Base-by-base conservation (phyloP, 1,140 invertebrate genomes). In the Chrysoperla carnea region DNA sequence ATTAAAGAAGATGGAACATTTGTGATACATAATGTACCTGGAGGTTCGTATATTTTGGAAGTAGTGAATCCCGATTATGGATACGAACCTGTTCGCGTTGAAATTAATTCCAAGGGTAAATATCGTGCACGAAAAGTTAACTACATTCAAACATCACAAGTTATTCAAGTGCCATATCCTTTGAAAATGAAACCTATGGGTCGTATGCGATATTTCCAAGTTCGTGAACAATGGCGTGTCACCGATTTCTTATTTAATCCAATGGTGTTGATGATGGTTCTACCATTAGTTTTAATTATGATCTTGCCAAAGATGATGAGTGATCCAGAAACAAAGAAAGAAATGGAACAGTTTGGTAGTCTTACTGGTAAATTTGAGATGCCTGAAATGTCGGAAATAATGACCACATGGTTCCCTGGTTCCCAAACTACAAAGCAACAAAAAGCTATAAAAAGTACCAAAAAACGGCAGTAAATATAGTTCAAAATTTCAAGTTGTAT, bases 191-290 rank as follows among this genome's bases (percentile, higher is more conserved):
- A 87, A 55, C 72, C 86, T 5, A 49, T 84, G 29, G 76, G 77
- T 12, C 78, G 76, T 45, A 84, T 82, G 48, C 80, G 82, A 52
- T 98, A 94, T 67, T 98, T 97, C 63, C 89, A 96, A 67, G 64
- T 81, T 11, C 65, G 92, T 41, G 93, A 97, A 59, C 89, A 95
- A 54, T 94, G 91, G 91, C 75, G 89, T 54, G 69, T 88, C 6
- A 94, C 89, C 8, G 92, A 97, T 63, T 88, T 97, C 54, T 59
- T 97, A 2, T 88, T 96, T 56, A 95, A 89, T 66, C 92, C 93
- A 33, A 96, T 96, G 92, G 84, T 97, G 1, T 70, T 97, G 41
- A 97, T 96, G 83, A 97, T 97, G 91, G 76, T 96, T 17, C 56
- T 95, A 39, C 93, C 93, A 1, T 64, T 97, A 8, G 50, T 95